These are phyloP conservation scores for Sphenodon punctatus DNA, from an alignment of 2,797 vertebrate genomes.

Conservation along the genomic window DNA sequence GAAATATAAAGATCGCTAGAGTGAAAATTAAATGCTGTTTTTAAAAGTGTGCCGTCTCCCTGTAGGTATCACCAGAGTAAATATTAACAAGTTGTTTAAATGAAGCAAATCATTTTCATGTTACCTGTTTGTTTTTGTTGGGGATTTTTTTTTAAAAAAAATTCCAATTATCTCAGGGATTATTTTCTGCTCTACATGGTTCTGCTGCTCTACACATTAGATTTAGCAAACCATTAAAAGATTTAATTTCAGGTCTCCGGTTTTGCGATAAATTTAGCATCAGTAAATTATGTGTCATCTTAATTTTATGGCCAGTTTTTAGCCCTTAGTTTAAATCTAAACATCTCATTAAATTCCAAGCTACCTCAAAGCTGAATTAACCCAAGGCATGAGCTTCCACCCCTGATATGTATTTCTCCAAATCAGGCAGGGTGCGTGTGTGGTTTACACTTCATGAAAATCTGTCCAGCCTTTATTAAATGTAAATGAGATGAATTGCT, in stretches of 20 bases:
- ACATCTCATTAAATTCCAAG: constrained; percentile 56
- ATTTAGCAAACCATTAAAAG: neutral
- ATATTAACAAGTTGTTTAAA: constrained; percentile 57
- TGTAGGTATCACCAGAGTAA: constrained; percentile 43
- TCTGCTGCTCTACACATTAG: neutral
- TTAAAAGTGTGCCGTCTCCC: constrained; percentile 22
- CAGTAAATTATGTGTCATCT: constrained; percentile 55
- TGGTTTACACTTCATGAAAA: neutral
- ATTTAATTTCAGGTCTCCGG: neutral
- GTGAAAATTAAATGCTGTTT: constrained; percentile 5
- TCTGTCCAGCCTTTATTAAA: neutral
- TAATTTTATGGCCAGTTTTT: constrained; percentile 57
- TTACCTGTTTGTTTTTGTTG: too few relatives aligned
- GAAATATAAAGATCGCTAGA: neutral
- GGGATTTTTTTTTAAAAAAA: too few relatives aligned
- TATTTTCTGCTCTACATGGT: too few relatives aligned
- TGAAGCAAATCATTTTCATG: constrained; percentile 41
- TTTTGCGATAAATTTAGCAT: constrained; percentile 56
- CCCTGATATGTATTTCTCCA: neutral
- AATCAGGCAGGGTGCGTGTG: constrained; percentile 39
- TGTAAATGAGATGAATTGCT: neutral
- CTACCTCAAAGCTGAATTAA: constrained; percentile 52
- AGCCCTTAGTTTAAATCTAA: constrained; percentile 48
- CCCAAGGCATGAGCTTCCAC: neutral
- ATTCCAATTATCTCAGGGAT: too few relatives aligned